Conservation (phyloP, 2,888 invertebrate species). For the Cordilura impudica region DNA sequence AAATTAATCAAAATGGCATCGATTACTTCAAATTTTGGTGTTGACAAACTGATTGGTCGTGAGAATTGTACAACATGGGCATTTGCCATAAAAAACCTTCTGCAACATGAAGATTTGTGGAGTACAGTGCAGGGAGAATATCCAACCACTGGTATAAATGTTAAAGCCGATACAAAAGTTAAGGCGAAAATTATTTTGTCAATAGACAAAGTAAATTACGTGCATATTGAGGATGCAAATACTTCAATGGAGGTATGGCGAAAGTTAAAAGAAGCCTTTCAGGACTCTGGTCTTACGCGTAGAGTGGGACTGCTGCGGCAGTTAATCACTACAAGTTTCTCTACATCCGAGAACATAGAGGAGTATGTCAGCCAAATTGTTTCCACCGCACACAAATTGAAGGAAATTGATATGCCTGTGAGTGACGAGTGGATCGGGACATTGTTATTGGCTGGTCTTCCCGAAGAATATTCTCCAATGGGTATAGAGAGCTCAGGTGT, state of each 20-base stretch:
- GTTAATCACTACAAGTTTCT: not conserved
- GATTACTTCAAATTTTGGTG: no score
- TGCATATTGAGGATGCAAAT: conserved; percentile 33
- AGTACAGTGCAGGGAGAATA: conserved; percentile 32
- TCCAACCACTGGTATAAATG: not conserved
- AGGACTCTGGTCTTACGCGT: conserved; percentile 34
- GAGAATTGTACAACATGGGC: no score
- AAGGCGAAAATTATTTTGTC: not conserved
- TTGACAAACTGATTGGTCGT: no score
- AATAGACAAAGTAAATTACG: conserved; percentile 48
- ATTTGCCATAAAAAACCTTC: conserved; percentile 32
- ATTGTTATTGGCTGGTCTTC: no score
- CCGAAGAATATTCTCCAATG: not conserved
- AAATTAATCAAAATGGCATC: no score
- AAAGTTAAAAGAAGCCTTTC: conserved; percentile 37
- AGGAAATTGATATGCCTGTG: not conserved
- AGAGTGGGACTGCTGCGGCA: not conserved
- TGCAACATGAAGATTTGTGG: conserved; percentile 40
- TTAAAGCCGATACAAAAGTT: not conserved
- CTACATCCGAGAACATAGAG: no score
- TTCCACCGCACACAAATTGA: no score
- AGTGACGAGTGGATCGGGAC: not conserved
- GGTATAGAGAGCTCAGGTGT: not conserved
- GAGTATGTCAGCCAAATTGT: no score
- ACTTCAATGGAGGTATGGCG: conserved; percentile 52